A percentile compares a stretch with the other conserved stretches of the same genome.
These are phyloP conservation scores for Ceryle rudis DNA, from an alignment of 2,797 vertebrate species.

Conservation along the genomic window DNA sequence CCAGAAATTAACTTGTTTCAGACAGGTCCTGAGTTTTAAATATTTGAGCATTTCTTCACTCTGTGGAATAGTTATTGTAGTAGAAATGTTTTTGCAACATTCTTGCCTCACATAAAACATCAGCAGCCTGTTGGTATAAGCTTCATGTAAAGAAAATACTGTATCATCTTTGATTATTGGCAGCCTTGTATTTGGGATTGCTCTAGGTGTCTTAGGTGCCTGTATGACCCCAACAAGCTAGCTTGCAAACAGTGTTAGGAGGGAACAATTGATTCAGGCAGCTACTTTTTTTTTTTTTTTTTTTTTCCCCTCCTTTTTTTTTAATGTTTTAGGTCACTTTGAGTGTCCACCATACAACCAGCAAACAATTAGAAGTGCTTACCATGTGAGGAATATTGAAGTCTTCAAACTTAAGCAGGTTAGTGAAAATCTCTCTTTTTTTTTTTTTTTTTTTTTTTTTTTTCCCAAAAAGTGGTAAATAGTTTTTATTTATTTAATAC, in stretches of 20 bases:
- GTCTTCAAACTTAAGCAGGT: conserved; percentile 98
- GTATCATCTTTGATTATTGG: not conserved
- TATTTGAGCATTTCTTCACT: too few species aligned
- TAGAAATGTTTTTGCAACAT: not conserved
- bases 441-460: not conserved
- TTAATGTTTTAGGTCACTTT: conserved; percentile 88
- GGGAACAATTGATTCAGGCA: not conserved
- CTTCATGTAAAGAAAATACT: not conserved
- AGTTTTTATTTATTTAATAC: not conserved
- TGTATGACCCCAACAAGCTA: not conserved
- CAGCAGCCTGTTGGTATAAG: not conserved
- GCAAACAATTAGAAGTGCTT: conserved; percentile 92
- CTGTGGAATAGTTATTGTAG: not conserved
- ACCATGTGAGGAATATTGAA: conserved; percentile 95
- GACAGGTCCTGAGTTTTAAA: not conserved
- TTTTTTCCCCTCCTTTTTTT: not conserved
- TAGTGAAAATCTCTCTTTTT: not conserved
- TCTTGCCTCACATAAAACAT: not conserved
- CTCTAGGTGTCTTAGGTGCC: not conserved
- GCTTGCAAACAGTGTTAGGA: not conserved
- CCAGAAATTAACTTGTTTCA: not conserved
- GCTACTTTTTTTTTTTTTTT: not conserved
- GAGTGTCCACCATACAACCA: conserved; percentile 94
- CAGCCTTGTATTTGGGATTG: not conserved
- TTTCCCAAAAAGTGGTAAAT: not conserved